Base-by-base conservation (phyloP, 2,797 vertebrate species). In the Pangasius mekongensis region DNA sequence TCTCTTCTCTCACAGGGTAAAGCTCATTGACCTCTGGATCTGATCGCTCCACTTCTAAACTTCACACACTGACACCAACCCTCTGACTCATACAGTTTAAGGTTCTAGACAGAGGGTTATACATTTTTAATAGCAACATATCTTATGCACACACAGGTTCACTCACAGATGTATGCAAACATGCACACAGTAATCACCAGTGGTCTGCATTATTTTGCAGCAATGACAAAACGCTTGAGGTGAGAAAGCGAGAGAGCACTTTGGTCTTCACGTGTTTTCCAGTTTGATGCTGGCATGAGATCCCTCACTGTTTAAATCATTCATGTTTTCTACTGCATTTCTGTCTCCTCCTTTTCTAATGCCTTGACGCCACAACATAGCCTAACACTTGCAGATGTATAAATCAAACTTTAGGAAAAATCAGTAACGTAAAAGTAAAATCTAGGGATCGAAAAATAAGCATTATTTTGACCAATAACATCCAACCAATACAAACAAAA, bases 261-360 rank as follows among this genome's bases (percentile, higher is more conserved):
- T 18, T 66, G 62, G 60, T 64, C 27, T 9, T 67, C 27, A 47
- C 58, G 33, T 64, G 76, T 36, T 77, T 80, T 80, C 52, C 52
- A 22, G 49, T 39, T 62, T 67, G 76, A 60, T 36, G 5, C 64
- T 47, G 67, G 80, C 85, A 91, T 47, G 74, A 89, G 87, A 88
- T 87, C 86, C 62, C 67, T 88, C 58, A 58, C 16, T 9, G 83
- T 47, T 16, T 73, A 87, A 91, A 91, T 90, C 82, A 90, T 90
- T 90, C 30, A 89, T 90, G 85, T 49, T 64, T 77, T 33, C 47
- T 73, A 62, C 85, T 73, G 74, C n/a, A 67, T 58, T 64, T 22
- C 56, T 77, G 24, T 52, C 60, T 58, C 66, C 54, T 60, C 24
- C 73, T 27, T 47, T 39, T 74, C 47, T 3, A 52, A 18, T 1